Conservation (phyloP, 2,888 invertebrate genomes). For the Drosophila formosana region DNA sequence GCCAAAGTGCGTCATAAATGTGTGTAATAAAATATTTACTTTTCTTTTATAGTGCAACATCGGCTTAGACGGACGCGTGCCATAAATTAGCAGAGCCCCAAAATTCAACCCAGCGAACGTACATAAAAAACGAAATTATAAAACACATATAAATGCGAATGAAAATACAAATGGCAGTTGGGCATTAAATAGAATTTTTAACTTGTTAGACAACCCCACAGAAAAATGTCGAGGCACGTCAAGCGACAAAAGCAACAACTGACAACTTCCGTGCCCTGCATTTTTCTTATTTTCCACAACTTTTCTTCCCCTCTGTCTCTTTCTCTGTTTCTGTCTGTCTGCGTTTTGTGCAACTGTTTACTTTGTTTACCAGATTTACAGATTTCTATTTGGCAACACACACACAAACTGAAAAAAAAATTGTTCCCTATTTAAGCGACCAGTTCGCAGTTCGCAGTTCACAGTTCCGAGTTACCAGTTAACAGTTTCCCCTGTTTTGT, state of each 20-base stretch:
- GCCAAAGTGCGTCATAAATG: slow-evolving; percentile 79
- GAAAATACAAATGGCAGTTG: slow-evolving; percentile 22
- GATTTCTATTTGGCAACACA: slow-evolving; percentile 45
- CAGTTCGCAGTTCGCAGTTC: background rate
- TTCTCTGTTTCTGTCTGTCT: slow-evolving; percentile 19
- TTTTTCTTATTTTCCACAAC: slow-evolving; percentile 24
- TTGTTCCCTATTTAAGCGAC: slow-evolving; percentile 45
- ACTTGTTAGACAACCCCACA: background rate
- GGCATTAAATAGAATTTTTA: slow-evolving; percentile 59
- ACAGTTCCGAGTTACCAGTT: slow-evolving; percentile 5
- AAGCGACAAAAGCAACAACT: slow-evolving; percentile 44
- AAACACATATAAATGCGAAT: slow-evolving; percentile 14
- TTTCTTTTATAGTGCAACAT: slow-evolving; percentile 59
- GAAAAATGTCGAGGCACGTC: slow-evolving; percentile 19
- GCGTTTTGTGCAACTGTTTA: slow-evolving; percentile 65
- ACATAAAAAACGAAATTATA: background rate
- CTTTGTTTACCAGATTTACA: slow-evolving; percentile 68
- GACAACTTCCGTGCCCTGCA: slow-evolving; percentile 53
- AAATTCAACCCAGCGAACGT: slow-evolving; percentile 7
- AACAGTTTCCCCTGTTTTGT: slow-evolving; percentile 15
- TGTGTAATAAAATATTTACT: slow-evolving; percentile 81
- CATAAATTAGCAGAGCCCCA: slow-evolving; percentile 42
- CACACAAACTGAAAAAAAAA: slow-evolving; percentile 22
- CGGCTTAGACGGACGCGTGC: slow-evolving; percentile 43
- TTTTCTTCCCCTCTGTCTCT: slow-evolving; percentile 17